Percentiles rank a stretch among this genome's conserved stretches.
Evolutionary conservation across 2,888 invertebrate genomes (phyloP).

Genomic region (Gymnocheta viridis): DNA sequence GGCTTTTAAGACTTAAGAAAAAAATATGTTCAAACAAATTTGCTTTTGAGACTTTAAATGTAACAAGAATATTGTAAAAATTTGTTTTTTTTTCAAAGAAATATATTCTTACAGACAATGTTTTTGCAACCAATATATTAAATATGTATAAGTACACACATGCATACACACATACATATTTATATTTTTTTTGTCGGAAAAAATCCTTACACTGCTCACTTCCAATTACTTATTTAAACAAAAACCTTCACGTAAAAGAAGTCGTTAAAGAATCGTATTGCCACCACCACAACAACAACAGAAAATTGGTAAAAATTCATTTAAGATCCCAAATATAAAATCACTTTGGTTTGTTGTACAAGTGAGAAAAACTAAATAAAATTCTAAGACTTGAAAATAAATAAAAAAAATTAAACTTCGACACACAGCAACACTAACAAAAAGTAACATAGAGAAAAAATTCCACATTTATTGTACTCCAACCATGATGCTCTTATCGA

Average conservation of each 20-base stretch:
- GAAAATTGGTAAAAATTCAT: conserved; percentile 31
- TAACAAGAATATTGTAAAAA: no score
- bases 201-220: background rate
- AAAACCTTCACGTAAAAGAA: conserved; percentile 1
- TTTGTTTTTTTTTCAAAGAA: no score
- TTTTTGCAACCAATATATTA: background rate
- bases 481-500: conserved; percentile 1
- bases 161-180: no score
- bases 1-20: no score
- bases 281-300: conserved; percentile 4
- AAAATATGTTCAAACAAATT: no score
- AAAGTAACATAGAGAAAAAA: background rate
- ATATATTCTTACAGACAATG: no score
- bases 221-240: conserved; percentile 25
- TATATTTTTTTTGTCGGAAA: background rate
- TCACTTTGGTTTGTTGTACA: conserved; percentile 37
- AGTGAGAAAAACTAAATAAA: background rate
- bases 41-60: background rate
- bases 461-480: conserved; percentile 16
- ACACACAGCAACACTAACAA: background rate
- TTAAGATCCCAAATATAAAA: conserved; percentile 40
- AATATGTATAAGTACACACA: no score
- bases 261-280: conserved; percentile 13
- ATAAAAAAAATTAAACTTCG: background rate
- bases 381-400: conserved; percentile 11